Conservation (phyloP, 1,140 invertebrate genomes). For the Magallana gigas region DNA sequence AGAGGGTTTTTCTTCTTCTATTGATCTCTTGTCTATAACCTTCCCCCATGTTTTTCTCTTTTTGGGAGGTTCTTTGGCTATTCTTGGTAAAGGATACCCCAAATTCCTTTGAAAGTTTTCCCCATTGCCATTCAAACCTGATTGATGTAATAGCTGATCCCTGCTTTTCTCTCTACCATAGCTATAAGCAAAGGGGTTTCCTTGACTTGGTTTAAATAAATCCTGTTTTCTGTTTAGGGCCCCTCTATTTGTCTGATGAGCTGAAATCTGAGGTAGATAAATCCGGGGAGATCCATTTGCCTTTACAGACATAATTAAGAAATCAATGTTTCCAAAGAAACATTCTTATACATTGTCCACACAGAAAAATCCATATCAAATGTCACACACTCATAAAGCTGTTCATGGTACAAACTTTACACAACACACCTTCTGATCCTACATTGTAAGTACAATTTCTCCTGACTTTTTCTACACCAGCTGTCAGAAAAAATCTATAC, state of each 20-base stretch:
- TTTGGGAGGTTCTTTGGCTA: conserved; percentile 2
- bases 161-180: conserved; percentile 22
- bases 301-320: conserved; percentile 27
- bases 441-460: background rate
- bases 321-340: conserved; percentile 40
- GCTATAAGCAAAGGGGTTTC: conserved; percentile 22
- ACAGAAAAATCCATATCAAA: conserved; percentile 32
- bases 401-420: background rate
- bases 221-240: background rate
- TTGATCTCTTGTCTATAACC: background rate
- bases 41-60: conserved; percentile 49
- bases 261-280: conserved; percentile 9
- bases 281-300: conserved; percentile 37
- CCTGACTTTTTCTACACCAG: background rate
- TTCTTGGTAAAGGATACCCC: conserved; percentile 1
- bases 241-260: conserved; percentile 1
- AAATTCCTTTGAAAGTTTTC: background rate
- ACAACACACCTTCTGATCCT: background rate
- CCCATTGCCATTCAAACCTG: conserved; percentile 11
- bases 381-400: background rate
- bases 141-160: background rate
- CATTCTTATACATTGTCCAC: conserved; percentile 10
- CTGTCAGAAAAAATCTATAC: conserved; percentile 21
- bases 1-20: conserved; percentile 25
- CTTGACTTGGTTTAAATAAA: conserved; percentile 31